Percentiles rank a stretch among this genome's conserved stretches.
Evolutionary conservation across 92 coral and sea anemone genomes (phyloP).

Genomic region (Zoanthus solanderi): DNA sequence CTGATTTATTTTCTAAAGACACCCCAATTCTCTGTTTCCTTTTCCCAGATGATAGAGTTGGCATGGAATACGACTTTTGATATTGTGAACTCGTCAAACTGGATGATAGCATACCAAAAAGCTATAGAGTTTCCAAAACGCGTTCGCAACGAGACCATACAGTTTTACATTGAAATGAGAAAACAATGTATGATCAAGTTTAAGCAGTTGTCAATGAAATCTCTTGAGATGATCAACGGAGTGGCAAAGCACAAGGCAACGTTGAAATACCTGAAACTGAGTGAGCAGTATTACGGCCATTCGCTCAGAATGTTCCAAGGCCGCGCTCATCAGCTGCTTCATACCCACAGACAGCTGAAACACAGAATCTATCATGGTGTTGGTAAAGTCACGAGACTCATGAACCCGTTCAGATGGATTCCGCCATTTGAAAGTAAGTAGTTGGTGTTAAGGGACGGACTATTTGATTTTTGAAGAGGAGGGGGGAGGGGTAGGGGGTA

Average conservation of each 20-base stretch:
- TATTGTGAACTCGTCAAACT: conserved; percentile 71
- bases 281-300: conserved; percentile 72
- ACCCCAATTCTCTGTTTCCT: too few species aligned
- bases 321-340: conserved; percentile 71
- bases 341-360: conserved; percentile 70
- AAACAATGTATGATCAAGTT: conserved; percentile 53
- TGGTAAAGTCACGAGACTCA: conserved; percentile 55
- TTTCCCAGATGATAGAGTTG: conserved; percentile 24
- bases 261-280: conserved; percentile 58
- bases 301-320: conserved; percentile 66
- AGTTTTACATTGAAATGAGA: conserved; percentile 58
- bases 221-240: conserved; percentile 61
- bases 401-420: conserved; percentile 89
- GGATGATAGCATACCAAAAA: conserved; percentile 58
- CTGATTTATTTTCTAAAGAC: too few species aligned
- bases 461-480: too few species aligned
- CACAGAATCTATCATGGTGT: conserved; percentile 73
- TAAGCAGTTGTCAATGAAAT: conserved; percentile 59
- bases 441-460: too few species aligned
- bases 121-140: conserved; percentile 61
- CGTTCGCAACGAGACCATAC: conserved; percentile 63
- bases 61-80: conserved; percentile 67
- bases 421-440: conserved; percentile 99
- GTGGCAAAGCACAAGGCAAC: conserved; percentile 67
- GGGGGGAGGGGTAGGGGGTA: too few species aligned